A percentile compares a stretch with the other conserved stretches of the same genome.
phyloP scores from a whole-genome alignment of 1,140 invertebrate genomes.

The Drosophila subpulchrella region DNA sequence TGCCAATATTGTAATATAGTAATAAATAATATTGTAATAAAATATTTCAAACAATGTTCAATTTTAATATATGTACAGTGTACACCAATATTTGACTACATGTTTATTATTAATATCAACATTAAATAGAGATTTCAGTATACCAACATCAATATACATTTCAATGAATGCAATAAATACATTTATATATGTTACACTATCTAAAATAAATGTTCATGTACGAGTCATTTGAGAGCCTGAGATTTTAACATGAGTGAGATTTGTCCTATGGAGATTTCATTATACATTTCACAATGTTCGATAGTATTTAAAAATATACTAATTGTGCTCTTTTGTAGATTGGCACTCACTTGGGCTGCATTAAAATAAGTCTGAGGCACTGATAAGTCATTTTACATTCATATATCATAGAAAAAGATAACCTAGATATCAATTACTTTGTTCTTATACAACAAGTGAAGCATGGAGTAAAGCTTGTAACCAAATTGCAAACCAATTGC shows the following conservation, averaged over 20 bases:
- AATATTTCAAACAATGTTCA: background rate
- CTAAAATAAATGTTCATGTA: constrained; percentile 50
- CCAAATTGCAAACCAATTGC: constrained; percentile 44
- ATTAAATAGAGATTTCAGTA: constrained; percentile 39
- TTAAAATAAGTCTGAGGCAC: constrained; percentile 11
- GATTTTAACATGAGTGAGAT: constrained; percentile 35
- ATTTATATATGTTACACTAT: constrained; percentile 26
- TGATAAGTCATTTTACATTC: constrained; percentile 12
- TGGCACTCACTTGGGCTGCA: constrained; percentile 46
- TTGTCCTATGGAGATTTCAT: constrained; percentile 14
- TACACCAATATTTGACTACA: constrained; percentile 12
- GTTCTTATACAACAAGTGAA: constrained; percentile 10
- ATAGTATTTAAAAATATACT: background rate
- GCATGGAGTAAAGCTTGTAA: constrained; percentile 63
- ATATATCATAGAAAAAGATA: background rate
- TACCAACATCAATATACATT: constrained; percentile 34
- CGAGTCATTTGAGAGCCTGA: constrained; percentile 54
- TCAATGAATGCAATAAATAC: constrained; percentile 43
- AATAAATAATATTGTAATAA: too few species aligned
- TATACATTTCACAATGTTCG: constrained; percentile 4
- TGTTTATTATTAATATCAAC: constrained; percentile 15
- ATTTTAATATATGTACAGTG: background rate
- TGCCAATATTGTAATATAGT: too few species aligned
- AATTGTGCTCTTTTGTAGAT: constrained; percentile 42
- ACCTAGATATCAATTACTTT: constrained; percentile 21